Evolutionary conservation across 2,113 vertebrate species (phyloP).

Genomic region (Turnix velox): DNA sequence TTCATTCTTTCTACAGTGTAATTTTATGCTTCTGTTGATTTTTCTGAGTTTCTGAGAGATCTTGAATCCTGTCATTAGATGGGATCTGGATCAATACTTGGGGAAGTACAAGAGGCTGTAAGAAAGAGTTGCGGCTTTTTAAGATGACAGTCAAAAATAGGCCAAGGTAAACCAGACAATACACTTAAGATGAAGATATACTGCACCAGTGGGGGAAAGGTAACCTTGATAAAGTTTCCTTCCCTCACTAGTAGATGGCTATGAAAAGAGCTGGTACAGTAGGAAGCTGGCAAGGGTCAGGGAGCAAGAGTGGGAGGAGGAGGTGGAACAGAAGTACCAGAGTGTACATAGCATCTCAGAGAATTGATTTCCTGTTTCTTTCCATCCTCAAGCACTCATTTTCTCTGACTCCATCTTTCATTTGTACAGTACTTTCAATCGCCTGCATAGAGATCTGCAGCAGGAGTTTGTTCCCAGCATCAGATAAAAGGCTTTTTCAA

Average conservation of each 20-base stretch:
- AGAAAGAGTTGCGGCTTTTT: background rate
- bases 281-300: background rate
- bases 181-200: background rate
- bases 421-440: background rate
- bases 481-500: conserved; percentile 30
- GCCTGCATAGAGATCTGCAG: background rate
- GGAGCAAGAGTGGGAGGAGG: background rate
- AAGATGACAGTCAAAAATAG: background rate
- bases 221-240: background rate
- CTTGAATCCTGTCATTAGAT: background rate
- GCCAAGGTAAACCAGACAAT: background rate
- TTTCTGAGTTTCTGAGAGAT: background rate
- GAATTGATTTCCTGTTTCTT: conserved; percentile 13
- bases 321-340: background rate
- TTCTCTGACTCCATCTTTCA: background rate
- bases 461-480: background rate
- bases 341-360: background rate
- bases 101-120: background rate
- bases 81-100: background rate
- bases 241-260: background rate
- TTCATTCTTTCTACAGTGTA: background rate
- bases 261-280: background rate
- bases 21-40: background rate
- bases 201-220: background rate
- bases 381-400: background rate